These are phyloP conservation scores for Pinctada fucata DNA, from an alignment of 2,888 invertebrate genomes.

Conservation along the genomic window DNA sequence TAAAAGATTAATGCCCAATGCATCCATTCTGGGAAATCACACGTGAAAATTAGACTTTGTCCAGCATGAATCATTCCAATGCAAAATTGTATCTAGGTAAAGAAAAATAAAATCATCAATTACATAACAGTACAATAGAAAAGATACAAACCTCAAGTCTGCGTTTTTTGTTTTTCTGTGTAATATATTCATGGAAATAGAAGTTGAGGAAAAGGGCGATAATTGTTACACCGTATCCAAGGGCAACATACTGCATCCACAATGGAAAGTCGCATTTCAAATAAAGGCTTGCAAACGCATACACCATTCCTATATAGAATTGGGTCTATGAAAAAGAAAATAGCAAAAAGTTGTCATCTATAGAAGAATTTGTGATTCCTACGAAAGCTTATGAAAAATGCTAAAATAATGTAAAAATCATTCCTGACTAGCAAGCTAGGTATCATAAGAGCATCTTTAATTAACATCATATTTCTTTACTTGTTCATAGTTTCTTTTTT, in stretches of 20 bases:
- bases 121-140: background rate
- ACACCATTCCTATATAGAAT: constrained; percentile 76
- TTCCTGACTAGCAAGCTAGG: too few species aligned
- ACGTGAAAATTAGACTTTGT: constrained; percentile 89
- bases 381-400: background rate
- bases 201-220: constrained; percentile 96
- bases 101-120: constrained; percentile 42
- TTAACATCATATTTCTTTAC: too few species aligned
- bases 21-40: constrained; percentile 87
- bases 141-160: constrained; percentile 24
- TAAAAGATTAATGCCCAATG: constrained; percentile 75
- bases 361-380: background rate
- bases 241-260: constrained; percentile 70
- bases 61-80: constrained; percentile 89
- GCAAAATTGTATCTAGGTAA: constrained; percentile 89
- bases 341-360: constrained; percentile 15
- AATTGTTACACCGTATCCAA: constrained; percentile 94
- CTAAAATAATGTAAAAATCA: too few species aligned
- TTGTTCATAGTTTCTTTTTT: too few species aligned
- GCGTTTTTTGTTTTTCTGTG: constrained; percentile 44
- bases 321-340: constrained; percentile 66
- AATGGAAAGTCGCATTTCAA: constrained; percentile 68
- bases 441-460: too few species aligned
- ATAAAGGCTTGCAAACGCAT: constrained; percentile 67
- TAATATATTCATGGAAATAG: constrained; percentile 89